Evolutionary conservation across 2,888 invertebrate genomes (phyloP).

Genomic region (Drosophila phalerata): DNA sequence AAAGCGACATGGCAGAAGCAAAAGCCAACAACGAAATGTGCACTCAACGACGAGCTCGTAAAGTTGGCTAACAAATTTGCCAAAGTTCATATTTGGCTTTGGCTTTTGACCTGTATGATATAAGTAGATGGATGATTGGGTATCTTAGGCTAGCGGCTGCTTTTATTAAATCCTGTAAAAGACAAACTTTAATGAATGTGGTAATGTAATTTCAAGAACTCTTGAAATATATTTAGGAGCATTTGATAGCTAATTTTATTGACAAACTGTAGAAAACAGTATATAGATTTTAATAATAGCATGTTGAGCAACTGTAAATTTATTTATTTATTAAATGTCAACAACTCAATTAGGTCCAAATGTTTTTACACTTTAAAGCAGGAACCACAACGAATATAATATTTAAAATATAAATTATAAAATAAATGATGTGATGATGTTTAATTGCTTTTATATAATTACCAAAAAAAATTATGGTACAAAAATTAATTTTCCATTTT

Average conservation of each 20-base stretch:
- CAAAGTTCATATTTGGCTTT: constrained; percentile 34
- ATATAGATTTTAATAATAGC: neutral
- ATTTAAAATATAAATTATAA: too few relatives aligned
- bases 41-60: constrained; percentile 22
- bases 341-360: too few relatives aligned
- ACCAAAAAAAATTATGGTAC: too few relatives aligned
- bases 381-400: too few relatives aligned
- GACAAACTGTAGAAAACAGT: neutral
- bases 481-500: too few relatives aligned
- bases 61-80: constrained; percentile 46
- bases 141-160: neutral
- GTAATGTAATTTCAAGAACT: neutral
- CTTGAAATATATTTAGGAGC: neutral
- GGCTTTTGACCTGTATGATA: neutral
- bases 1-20: constrained; percentile 1
- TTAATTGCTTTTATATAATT: too few relatives aligned
- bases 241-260: neutral
- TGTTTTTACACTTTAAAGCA: too few relatives aligned
- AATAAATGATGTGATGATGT: too few relatives aligned
- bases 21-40: constrained; percentile 11
- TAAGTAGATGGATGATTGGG: neutral
- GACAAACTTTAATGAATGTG: neutral
- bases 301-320: too few relatives aligned
- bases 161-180: neutral
- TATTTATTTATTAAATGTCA: too few relatives aligned